Evolutionary conservation across 1,140 invertebrate genomes (phyloP).

Genomic region (Papilio helenus): DNA sequence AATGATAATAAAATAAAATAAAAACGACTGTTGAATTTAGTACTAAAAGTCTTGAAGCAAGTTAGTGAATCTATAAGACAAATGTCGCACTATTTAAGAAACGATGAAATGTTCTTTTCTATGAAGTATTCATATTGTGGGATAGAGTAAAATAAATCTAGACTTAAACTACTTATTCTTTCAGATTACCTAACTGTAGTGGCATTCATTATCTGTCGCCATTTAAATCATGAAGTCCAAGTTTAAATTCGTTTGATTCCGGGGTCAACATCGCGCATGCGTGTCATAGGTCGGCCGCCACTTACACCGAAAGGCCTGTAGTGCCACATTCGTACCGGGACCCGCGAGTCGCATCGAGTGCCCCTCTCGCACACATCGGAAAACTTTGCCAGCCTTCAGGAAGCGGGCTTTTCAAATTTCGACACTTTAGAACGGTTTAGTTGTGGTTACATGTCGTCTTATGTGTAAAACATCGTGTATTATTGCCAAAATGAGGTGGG

Average conservation of each 20-base stretch:
- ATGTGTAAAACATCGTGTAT: constrained; percentile 44
- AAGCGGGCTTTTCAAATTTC: not conserved
- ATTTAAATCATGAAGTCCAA: constrained; percentile 47
- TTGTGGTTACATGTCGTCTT: constrained; percentile 46
- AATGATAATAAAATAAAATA: not conserved
- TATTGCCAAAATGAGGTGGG: constrained; percentile 56
- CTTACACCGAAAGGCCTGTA: constrained; percentile 53
- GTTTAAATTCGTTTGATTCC: constrained; percentile 49
- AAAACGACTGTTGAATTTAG: not conserved
- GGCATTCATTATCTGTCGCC: constrained; percentile 39
- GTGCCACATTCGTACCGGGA: constrained; percentile 55
- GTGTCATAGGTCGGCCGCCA: constrained; percentile 61
- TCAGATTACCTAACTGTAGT: constrained; percentile 29
- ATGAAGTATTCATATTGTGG: not conserved
- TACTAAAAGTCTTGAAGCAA: not conserved
- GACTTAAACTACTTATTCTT: not conserved
- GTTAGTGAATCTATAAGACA: not conserved
- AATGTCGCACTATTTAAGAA: not conserved
- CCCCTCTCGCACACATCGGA: constrained; percentile 34
- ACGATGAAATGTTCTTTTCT: not conserved
- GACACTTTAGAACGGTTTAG: not conserved
- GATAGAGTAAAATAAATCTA: not conserved
- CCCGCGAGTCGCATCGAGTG: constrained; percentile 53
- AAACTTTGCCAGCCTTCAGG: constrained; percentile 30
- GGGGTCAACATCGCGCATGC: constrained; percentile 63